Base-by-base conservation (phyloP, 2,797 vertebrate species). In the Pangasius larnaudii region DNA sequence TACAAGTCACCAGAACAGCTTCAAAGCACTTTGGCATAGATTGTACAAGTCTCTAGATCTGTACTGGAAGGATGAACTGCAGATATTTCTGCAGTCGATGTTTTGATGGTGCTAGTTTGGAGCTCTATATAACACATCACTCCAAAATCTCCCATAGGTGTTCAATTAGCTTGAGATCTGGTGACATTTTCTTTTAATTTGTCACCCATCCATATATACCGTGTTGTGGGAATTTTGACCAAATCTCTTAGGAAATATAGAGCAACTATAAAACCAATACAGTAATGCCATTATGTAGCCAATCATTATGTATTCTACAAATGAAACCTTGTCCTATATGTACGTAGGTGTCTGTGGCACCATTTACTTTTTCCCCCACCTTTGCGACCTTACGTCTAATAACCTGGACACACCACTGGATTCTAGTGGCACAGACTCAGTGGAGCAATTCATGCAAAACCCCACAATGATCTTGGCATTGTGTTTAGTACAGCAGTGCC, bases 401-500 rank as follows among this genome's bases (percentile, higher is more conserved):
- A 46, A n/a, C 16, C 59, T 82, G 39, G n/a, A 53, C n/a, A 33
- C 10, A 33, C 18, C 19, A 51, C n/a, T 53, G 13, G 46, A 75
- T 74, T 49, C 24, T 75, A 59, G 2, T 86, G n/a, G 24, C 49
- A 22, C 16, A 65, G 33, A 49, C 27, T 78, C 7, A 46, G 27
- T 18, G 51, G 2, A 46, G 30, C 24, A 14, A 19, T 88, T 65
- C 42, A 56, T 69, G 67, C 79, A 91, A 86, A 79, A 86, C 86
- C 92, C 89, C 90, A 53, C 85, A 81, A 79, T 87, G 87, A 91
- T 78, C 63, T 88, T 85, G 71, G 85, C 58, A 78, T 51, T 71
- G 86, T 89, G 85, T 90, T 89, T 92, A 91, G 91, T 93, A 91
- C 91, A 89, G 92, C 91, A 90, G 94, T 94, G 94, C 95, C 95